Conservation (phyloP, 2,113 vertebrate genomes). For the Chrysochloris asiatica region DNA sequence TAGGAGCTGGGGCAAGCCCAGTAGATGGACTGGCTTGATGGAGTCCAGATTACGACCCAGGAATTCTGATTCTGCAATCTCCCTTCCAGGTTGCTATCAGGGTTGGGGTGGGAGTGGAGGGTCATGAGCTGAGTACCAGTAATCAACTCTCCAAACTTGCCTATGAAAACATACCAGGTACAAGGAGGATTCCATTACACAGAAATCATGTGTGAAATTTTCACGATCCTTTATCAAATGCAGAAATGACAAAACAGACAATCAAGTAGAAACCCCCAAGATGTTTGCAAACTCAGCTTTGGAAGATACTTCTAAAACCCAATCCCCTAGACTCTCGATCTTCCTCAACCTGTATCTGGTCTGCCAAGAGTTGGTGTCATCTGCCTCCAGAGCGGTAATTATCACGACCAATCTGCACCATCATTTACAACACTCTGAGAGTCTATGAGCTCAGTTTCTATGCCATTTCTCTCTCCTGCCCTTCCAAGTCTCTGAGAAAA, state of each 20-base stretch:
- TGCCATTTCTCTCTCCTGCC: background rate
- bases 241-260: background rate
- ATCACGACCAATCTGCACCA: conserved; percentile 68
- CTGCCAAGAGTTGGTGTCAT: conserved; percentile 80
- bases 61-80: background rate
- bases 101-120: background rate
- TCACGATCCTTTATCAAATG: background rate
- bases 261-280: background rate
- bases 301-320: background rate
- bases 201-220: background rate
- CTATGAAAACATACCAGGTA: background rate
- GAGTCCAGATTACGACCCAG: background rate
- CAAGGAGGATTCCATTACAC: background rate
- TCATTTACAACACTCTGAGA: conserved; percentile 1
- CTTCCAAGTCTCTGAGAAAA: background rate
- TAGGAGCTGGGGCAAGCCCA: no score
- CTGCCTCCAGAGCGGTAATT: conserved; percentile 79
- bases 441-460: background rate
- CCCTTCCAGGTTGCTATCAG: background rate
- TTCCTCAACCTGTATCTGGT: conserved; percentile 70
- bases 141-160: background rate
- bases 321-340: conserved; percentile 46
- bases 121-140: no score
- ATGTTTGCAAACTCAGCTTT: background rate
- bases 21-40: fast-evolving